phyloP scores from a whole-genome alignment of 2,888 invertebrate genomes.

The Athetis lepigone region DNA sequence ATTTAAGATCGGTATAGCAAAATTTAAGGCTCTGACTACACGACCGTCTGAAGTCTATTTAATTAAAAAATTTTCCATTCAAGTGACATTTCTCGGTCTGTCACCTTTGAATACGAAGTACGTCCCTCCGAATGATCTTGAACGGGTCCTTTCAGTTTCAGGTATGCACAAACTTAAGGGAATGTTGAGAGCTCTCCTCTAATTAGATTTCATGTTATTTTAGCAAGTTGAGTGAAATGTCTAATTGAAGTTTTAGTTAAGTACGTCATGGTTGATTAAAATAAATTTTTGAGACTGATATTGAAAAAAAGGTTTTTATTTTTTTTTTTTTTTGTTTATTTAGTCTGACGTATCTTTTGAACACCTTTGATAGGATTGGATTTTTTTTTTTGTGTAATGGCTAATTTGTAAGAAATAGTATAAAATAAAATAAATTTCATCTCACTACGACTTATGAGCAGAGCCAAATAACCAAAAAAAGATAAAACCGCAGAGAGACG shows the following conservation, averaged over 20 bases:
- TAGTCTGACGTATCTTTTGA: too few relatives aligned
- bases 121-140: conserved; percentile 7
- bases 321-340: too few relatives aligned
- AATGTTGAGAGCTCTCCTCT: conserved; percentile 19
- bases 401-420: too few relatives aligned
- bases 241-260: background rate
- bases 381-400: too few relatives aligned
- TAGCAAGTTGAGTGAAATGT: background rate
- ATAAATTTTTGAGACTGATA: too few relatives aligned
- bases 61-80: conserved; percentile 37
- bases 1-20: background rate
- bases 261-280: too few relatives aligned
- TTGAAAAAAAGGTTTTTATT: too few relatives aligned
- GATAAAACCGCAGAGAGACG: too few relatives aligned
- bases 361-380: too few relatives aligned
- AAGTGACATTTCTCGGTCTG: conserved; percentile 13
- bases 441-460: too few relatives aligned
- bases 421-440: too few relatives aligned
- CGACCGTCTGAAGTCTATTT: conserved; percentile 1
- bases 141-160: conserved; percentile 24
- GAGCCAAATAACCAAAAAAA: too few relatives aligned
- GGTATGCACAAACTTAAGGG: conserved; percentile 37
- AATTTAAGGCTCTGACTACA: background rate
- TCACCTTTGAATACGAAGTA: conserved; percentile 25
- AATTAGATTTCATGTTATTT: conserved; percentile 34